A percentile compares a stretch with the other conserved stretches of the same genome.
These are phyloP conservation scores for Callyntrura sp. DNA, from an alignment of 2,888 invertebrate species.

Conservation along the genomic window DNA sequence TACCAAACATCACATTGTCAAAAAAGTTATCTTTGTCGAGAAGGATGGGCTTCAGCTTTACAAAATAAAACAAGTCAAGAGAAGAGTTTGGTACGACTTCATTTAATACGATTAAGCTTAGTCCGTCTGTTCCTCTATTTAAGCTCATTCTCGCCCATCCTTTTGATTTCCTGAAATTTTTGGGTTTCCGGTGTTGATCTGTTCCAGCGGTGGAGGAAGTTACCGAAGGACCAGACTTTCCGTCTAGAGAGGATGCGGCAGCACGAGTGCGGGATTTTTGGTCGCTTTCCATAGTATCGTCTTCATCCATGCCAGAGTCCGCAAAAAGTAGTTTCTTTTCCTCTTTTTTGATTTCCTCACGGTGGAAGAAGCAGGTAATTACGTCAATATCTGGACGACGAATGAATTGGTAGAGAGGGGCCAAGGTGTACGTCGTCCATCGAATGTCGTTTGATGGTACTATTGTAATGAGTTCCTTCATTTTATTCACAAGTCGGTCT, in stretches of 20 bases:
- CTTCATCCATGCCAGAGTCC: conserved; percentile 62
- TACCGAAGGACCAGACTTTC: conserved; percentile 12
- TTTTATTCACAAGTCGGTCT: conserved; percentile 76
- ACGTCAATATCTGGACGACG: conserved; percentile 73
- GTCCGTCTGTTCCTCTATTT: conserved; percentile 67
- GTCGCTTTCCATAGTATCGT: conserved; percentile 32
- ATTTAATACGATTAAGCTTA: conserved; percentile 79
- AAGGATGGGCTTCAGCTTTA: conserved; percentile 74
- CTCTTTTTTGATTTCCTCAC: conserved; percentile 73
- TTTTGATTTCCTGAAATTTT: not conserved
- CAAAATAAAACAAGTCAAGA: conserved; percentile 80
- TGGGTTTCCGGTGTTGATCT: not conserved
- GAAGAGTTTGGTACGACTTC: conserved; percentile 78
- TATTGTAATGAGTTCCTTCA: conserved; percentile 79
- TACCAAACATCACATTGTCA: conserved; percentile 77
- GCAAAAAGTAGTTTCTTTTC: conserved; percentile 79
- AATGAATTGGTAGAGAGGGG: conserved; percentile 80
- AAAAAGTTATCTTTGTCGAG: conserved; percentile 80
- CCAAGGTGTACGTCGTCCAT: conserved; percentile 80
- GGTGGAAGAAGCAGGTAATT: conserved; percentile 78
- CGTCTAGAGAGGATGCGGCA: not conserved
- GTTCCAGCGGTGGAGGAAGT: not conserved
- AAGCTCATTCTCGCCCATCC: conserved; percentile 49
- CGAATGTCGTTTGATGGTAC: conserved; percentile 77
- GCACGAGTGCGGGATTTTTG: not conserved